These are phyloP conservation scores for Gymnorhina tibicen DNA, from an alignment of 2,113 vertebrate genomes.

Conservation along the genomic window DNA sequence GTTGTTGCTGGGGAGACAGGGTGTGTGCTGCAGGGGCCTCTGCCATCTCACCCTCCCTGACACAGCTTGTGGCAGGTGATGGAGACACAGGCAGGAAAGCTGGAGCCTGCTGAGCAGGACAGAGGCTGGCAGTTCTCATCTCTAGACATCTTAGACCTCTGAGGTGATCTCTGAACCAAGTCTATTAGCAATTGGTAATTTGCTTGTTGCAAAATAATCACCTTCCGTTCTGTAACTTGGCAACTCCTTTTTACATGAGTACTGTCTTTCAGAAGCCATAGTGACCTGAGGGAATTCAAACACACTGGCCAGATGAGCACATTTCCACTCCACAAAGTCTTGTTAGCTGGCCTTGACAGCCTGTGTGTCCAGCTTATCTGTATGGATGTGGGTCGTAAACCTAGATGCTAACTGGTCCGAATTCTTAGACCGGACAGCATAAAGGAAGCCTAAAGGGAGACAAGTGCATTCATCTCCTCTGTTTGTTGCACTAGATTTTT, in stretches of 20 bases:
- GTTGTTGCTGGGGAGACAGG: not conserved
- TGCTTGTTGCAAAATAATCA: not conserved
- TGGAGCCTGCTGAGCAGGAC: not conserved
- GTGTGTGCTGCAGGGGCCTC: not conserved
- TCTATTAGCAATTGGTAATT: not conserved
- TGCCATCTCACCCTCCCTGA: not conserved
- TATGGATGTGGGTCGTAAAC: not conserved
- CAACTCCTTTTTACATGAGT: not conserved
- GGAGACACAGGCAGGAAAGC: not conserved
- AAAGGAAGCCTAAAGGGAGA: not conserved
- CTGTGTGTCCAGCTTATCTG: not conserved
- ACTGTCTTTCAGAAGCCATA: not conserved
- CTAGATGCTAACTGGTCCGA: not conserved
- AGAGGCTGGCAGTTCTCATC: not conserved
- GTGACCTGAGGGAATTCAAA: not conserved
- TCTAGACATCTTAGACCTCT: not conserved
- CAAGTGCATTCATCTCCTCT: rapidly evolving
- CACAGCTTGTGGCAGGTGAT: not conserved
- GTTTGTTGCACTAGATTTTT: not conserved
- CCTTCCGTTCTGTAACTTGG: not conserved
- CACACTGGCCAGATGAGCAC: rapidly evolving
- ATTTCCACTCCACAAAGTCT: not conserved
- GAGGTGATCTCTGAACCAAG: not conserved
- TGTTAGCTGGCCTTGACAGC: not conserved
- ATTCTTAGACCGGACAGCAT: not conserved